A percentile compares a stretch with the other conserved stretches of the same genome.
Conservation (phyloP, 2,113 vertebrate genomes). For the Azemiops feae region DNA sequence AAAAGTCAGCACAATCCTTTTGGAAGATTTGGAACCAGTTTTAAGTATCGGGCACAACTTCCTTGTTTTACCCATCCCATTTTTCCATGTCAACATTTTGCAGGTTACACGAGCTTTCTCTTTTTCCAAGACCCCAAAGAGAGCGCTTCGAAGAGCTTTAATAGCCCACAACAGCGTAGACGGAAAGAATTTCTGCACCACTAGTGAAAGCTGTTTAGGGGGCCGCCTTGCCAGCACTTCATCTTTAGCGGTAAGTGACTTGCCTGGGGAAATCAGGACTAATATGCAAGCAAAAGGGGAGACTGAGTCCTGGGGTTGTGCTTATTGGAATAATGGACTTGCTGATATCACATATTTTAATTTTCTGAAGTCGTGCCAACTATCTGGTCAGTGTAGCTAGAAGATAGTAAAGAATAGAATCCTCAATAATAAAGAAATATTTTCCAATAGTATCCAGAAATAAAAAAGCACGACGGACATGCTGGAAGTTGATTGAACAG, state of each 20-base stretch:
- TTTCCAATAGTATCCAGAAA: background rate
- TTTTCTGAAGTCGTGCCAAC: background rate
- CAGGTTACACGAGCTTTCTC: slow-evolving; percentile 96
- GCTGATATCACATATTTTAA: background rate
- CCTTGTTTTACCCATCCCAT: background rate
- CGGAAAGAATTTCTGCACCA: slow-evolving; percentile 75
- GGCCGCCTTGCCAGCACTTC: slow-evolving; percentile 77
- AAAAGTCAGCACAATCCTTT: background rate
- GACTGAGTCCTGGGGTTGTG: background rate
- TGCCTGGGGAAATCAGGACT: background rate
- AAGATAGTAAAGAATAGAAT: background rate
- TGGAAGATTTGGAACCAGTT: background rate
- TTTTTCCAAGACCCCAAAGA: slow-evolving; percentile 95
- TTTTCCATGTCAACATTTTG: slow-evolving; percentile 23
- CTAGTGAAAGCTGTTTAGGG: slow-evolving; percentile 66
- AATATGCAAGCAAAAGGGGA: background rate
- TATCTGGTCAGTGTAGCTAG: background rate
- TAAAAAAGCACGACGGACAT: background rate
- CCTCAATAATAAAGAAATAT: background rate
- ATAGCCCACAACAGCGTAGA: slow-evolving; percentile 81
- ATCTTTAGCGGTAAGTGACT: slow-evolving; percentile 83
- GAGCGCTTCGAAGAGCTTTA: slow-evolving; percentile 87
- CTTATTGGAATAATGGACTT: background rate
- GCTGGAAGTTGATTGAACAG: background rate
- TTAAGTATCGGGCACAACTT: background rate